Conservation (phyloP, 2,113 vertebrate species). For the Pelusios castaneus region DNA sequence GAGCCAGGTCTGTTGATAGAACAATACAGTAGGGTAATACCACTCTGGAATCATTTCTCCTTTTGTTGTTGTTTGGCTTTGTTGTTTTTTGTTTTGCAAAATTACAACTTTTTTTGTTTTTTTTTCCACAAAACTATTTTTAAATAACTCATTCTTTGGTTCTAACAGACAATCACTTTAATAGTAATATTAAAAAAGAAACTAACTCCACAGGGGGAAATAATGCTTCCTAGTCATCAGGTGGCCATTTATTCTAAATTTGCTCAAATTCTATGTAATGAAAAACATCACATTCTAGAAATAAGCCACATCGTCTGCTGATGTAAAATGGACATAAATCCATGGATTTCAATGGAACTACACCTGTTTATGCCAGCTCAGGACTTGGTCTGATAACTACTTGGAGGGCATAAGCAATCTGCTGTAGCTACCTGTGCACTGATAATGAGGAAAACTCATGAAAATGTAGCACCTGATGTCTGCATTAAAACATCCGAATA, state of each 20-base stretch:
- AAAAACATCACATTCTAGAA: not conserved
- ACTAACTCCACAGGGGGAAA: not conserved
- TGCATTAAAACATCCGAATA: not conserved
- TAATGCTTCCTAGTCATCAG: constrained; percentile 11
- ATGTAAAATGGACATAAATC: not conserved
- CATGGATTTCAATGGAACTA: accelerated
- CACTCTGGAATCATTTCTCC: not conserved
- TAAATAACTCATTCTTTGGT: not conserved
- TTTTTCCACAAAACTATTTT: not conserved
- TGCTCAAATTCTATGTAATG: not conserved
- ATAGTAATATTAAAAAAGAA: accelerated
- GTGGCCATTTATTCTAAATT: constrained; percentile 32
- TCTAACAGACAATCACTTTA: not conserved
- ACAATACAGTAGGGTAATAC: not conserved
- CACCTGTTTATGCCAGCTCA: accelerated
- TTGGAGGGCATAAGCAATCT: not conserved
- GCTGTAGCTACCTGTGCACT: not conserved
- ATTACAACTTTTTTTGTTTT: not conserved
- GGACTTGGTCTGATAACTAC: not conserved
- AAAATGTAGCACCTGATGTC: not conserved
- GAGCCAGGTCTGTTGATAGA: not conserved
- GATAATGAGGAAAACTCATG: not conserved
- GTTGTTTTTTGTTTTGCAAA: constrained; percentile 32
- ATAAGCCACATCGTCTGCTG: not conserved
- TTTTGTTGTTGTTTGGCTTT: not conserved